Base-by-base conservation (phyloP, 2,797 vertebrate species). In the Pelobates cultripes region DNA sequence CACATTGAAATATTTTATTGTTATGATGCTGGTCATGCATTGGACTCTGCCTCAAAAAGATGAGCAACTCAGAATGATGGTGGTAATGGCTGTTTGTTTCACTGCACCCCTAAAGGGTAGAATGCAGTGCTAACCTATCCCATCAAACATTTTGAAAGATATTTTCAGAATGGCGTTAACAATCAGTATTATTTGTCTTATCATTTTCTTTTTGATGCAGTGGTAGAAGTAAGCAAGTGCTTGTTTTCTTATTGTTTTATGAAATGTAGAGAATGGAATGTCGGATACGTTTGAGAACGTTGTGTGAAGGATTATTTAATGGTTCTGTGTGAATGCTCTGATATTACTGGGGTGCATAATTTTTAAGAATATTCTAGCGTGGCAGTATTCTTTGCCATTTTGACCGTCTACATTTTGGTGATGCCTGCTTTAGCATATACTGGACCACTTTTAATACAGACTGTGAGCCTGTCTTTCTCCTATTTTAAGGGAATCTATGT, bases 391-490 rank as follows among this genome's bases (percentile, higher is more conserved):
- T 14, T 57, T 64, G 61, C 17, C 43, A 64, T 28, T 75, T 43
- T 47, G 57, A 66, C 41, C 53, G 73, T 40, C 13, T 40, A 40
- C 6, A 28, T 73, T 78, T 83, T 78, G 79, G 68, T 64, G 55
- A 64, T 44, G 15, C 66, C 77, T 79, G 76, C 81, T 74, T 83
- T 51, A 69, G 81, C 77, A 78, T 28, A 57, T 77, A 78, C 76
- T 63, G 72, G 76, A 70, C 53, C 70, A 14, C 13, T 63, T 55
- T 63, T 66, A 64, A 64, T 63, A n/a, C n/a, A 78, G 42, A 82
- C 57, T 43, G 63, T 73, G 80, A 57, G 75, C 17, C 69, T 60
- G 79, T 10, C 40, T 71, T 15, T 82, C 61, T 28, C 28, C 13
- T 55, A 3, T 3, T 8, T 47, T 51, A 15, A 45, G 12, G 60